Evolutionary conservation across 1,140 invertebrate species (phyloP).

Genomic region (Sogatella furcifera): DNA sequence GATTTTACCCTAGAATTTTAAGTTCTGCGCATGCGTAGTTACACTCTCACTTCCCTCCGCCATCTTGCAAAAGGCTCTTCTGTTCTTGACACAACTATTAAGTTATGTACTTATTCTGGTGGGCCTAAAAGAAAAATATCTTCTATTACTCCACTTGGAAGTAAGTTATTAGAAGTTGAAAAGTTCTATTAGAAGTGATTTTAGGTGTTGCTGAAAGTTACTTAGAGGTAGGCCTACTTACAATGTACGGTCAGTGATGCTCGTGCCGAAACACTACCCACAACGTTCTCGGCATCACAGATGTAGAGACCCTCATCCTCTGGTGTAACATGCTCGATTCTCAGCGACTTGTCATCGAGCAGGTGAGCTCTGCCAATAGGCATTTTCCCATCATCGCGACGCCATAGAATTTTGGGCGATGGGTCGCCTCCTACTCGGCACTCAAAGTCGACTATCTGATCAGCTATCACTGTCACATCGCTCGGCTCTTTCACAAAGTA

Average conservation of each 20-base stretch:
- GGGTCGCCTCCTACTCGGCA: slow-evolving; percentile 87
- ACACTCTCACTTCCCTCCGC: no score
- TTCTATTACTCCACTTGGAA: no score
- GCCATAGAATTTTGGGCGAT: slow-evolving; percentile 78
- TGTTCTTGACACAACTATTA: no score
- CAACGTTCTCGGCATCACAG: slow-evolving; percentile 67
- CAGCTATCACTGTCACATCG: slow-evolving; percentile 66
- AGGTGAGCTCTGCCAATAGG: slow-evolving; percentile 61
- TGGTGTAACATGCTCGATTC: slow-evolving; percentile 59
- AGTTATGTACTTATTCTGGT: no score
- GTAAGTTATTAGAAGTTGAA: no score
- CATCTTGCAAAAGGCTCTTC: no score
- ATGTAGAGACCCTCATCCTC: slow-evolving; percentile 73
- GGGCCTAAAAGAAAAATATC: no score
- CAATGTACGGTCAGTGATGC: slow-evolving; percentile 65
- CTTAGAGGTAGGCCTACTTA: no score
- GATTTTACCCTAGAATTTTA: no score
- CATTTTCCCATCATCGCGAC: slow-evolving; percentile 75
- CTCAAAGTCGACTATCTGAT: slow-evolving; percentile 66
- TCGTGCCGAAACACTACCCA: slow-evolving; percentile 61
- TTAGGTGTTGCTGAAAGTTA: no score
- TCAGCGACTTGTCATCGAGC: slow-evolving; percentile 61
- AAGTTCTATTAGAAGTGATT: no score
- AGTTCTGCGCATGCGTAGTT: no score
- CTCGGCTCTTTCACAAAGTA: slow-evolving; percentile 74